Base-by-base conservation (phyloP, 2,888 invertebrate genomes). In the Ferdinandea cuprea region DNA sequence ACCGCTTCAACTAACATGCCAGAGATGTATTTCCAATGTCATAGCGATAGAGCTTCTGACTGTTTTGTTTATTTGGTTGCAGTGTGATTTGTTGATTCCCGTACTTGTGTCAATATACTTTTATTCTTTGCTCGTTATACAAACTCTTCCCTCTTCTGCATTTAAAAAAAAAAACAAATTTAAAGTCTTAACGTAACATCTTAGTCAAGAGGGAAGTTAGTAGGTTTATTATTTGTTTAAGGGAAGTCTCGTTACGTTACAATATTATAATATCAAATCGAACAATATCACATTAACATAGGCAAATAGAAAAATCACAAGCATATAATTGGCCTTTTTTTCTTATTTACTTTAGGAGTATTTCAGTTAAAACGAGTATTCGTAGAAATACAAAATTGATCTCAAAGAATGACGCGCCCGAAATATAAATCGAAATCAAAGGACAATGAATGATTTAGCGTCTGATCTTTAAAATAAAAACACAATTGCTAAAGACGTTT, bases 241-340 rank as follows among this genome's bases (percentile, higher is more conserved):
- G n/a, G n/a, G n/a, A n/a, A 30, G 50, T 35, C 58, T 58, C 65
- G 58, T n/a, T n/a, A n/a, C n/a, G n/a, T n/a, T n/a, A 44, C 28
- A 30, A 35, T 42, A 28, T 17, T 9, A 65, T 42, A n/a, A 30
- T 44, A 44, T 17, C 37, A 32, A 50, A 61, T 40, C 35, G 61
- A 80, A 65, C 19, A 76, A 54, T 71, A 69, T 76, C 65, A 76
- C 69, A 30, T 74, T 58, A 63, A 63, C 37, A 46, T 73, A 68
- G 73, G 44, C 11, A 65, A 65, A 65, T 50, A 65, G 6, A 74
- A 65, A 63, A 58, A 68, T 50, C 35, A 74, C 54, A 48, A 37
- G 4, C 3, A 30, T 28, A 44, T 3, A 8, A 4, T n/a, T 13
- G 15, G 21, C 1, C n/a, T 21, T 13, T 65, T 50, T 58, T 9